Evolutionary conservation across 2,888 invertebrate genomes (phyloP), one percentile per base, ranked within the genome.

Genomic region (Euplexia lucipara): DNA sequence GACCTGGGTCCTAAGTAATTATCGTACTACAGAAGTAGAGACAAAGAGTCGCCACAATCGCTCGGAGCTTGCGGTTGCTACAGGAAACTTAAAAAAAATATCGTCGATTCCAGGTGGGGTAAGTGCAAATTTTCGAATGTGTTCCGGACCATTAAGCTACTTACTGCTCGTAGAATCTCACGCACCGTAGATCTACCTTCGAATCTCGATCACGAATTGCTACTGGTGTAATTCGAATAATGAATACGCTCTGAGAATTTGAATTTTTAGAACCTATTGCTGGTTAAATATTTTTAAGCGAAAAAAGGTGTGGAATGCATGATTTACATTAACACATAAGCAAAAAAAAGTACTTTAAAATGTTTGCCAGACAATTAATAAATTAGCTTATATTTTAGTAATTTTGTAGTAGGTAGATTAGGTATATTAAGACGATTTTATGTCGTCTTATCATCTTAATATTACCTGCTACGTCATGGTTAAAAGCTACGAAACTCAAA

Each of bases 111-210:
- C 68, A 75, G 81, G 81, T 78, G 73, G 75, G 79, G 79, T 75
- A 78, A 86, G 88, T 88, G 88, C 86, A 88, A 91, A 91, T 91
- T 5, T 90, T 87, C 86, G 89, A 88, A 90, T 90, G 87, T 86
- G 88, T 90, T 89, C 86, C 86, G 81, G 78, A 71, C 88, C 89
- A 91, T 92, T 91, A 90, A 86, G 87, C 87, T 84, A 85, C 88
- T 90, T 89, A 87, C 84, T 78, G 81, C 82, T 83, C 83, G 79
- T 82, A 68, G 79, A 85, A 82, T 85, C 86, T 86, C 84, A 86
- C 85, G 86, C 88, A 88, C 77, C 72, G 79, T 65, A 68, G 71
- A 75, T 70, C 74, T 56, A 30, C 78, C 77, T 84, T 86, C 75
- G 84, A 86, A 85, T 85, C 83, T 86, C 83, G 78, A 87, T 78